Percentiles rank a stretch among this genome's conserved stretches.
phyloP scores from a whole-genome alignment of 2,113 vertebrate genomes.

The Taxidea taxus region DNA sequence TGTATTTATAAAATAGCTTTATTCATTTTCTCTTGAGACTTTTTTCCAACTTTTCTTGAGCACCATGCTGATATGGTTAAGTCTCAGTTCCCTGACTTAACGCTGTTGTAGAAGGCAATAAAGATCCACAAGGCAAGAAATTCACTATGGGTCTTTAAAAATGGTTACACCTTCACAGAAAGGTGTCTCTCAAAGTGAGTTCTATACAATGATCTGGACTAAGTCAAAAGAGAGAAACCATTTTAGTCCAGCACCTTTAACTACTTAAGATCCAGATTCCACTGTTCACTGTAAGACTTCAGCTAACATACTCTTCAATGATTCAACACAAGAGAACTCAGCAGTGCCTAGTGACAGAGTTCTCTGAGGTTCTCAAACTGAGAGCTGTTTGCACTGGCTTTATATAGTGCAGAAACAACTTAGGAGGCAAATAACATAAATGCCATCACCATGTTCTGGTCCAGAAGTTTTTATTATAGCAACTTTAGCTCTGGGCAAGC shows the following conservation, averaged over 20 bases:
- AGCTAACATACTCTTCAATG: slow-evolving; percentile 76
- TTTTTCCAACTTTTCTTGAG: slow-evolving; percentile 45
- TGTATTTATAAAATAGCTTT: slow-evolving; percentile 9
- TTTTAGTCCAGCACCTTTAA: slow-evolving; percentile 87
- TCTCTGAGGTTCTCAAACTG: slow-evolving; percentile 80
- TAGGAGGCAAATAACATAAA: slow-evolving; percentile 60
- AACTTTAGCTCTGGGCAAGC: slow-evolving; percentile 70
- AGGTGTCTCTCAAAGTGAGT: slow-evolving; percentile 84
- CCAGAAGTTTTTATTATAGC: slow-evolving; percentile 67
- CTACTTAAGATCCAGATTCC: slow-evolving; percentile 80
- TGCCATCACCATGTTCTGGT: slow-evolving; percentile 59
- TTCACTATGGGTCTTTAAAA: slow-evolving; percentile 76
- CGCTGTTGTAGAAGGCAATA: slow-evolving; percentile 48
- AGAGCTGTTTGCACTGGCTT: slow-evolving; percentile 82
- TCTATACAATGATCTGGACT: slow-evolving; percentile 81
- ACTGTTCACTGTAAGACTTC: slow-evolving; percentile 72
- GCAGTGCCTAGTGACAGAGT: slow-evolving; percentile 68
- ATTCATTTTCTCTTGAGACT: slow-evolving; percentile 35
- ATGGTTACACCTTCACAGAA: slow-evolving; percentile 76
- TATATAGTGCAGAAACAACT: slow-evolving; percentile 69
- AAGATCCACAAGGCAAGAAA: slow-evolving; percentile 70
- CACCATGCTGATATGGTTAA: background rate
- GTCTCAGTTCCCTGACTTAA: slow-evolving; percentile 38
- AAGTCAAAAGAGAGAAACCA: slow-evolving; percentile 87
- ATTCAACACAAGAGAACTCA: slow-evolving; percentile 65